Evolutionary conservation across 2,888 invertebrate species (phyloP), one percentile per base, ranked within the genome.

Genomic region (Rhaphigaster nebulosa): DNA sequence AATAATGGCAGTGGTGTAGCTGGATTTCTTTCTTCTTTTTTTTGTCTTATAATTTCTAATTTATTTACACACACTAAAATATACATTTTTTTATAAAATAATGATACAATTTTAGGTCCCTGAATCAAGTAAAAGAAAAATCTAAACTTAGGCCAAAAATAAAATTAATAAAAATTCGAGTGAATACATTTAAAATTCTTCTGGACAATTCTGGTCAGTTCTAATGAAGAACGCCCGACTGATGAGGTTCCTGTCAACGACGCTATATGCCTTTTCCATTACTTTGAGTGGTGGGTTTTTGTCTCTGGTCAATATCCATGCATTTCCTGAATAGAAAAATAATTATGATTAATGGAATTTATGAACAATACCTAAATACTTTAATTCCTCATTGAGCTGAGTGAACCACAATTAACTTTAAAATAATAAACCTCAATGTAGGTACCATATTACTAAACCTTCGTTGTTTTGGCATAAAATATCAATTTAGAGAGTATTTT

Each of bases 301-400:
- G 88, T 95, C 94, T 92, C 96, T 94, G 0, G 96, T 96, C 88
- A 96, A 93, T 90, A 96, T 95, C 96, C 96, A 95, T 6, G 94
- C 94, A 91, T 94, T 94, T 92, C 94, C 94, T 93, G 92, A 90
- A 91, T 93, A 93, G 91, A 87, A 90, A 91, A 50, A 90, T 91
- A 90, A 45, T 54, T 26, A 12, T 23, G 41, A 29, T 52, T 41
- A 20, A 41, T 65, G 52, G 1, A 52, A 52, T 45, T n/a, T n/a
- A 45, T 45, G 45, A 45, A 45, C 45, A n/a, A n/a, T n/a, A n/a
- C n/a, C n/a, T n/a, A n/a, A n/a, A n/a, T n/a, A n/a, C n/a, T n/a
- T n/a, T n/a, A n/a, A n/a, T n/a, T n/a, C n/a, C n/a, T n/a, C n/a
- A n/a, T n/a, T n/a, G n/a, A n/a, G n/a, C n/a, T n/a, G n/a, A n/a